phyloP scores from a whole-genome alignment of 2,888 invertebrate genomes.

The Sarcophaga caerulescens region DNA sequence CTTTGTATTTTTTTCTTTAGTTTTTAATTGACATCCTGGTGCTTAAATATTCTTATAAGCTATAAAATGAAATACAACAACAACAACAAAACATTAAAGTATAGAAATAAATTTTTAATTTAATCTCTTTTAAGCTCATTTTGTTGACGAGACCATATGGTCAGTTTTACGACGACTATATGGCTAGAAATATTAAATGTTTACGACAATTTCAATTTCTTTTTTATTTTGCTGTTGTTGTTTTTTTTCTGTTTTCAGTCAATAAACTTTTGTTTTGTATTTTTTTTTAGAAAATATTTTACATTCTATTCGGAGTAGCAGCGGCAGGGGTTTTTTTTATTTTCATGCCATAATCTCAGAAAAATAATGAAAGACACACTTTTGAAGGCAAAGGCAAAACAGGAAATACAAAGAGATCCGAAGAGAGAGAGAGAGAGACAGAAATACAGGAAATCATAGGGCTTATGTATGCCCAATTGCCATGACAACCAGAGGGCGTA shows the following conservation, averaged over 20 bases:
- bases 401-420: not conserved
- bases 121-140: constrained; percentile 22
- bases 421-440: not conserved
- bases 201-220: not conserved
- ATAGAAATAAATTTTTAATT: too few relatives aligned
- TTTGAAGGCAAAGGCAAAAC: too few relatives aligned
- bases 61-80: not conserved
- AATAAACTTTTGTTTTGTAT: not conserved
- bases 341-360: not conserved
- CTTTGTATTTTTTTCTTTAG: too few relatives aligned
- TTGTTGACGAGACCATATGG: constrained; percentile 12
- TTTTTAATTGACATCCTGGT: not conserved
- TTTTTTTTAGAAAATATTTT: constrained; percentile 7
- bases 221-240: too few relatives aligned
- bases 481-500: constrained; percentile 29
- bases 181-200: constrained; percentile 7
- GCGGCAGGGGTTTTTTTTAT: not conserved
- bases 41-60: not conserved
- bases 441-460: not conserved
- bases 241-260: constrained; percentile 5
- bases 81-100: too few relatives aligned
- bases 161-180: not conserved
- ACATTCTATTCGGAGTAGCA: not conserved
- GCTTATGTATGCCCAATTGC: constrained; percentile 55
- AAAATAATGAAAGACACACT: too few relatives aligned